phyloP scores from a whole-genome alignment of 2,888 invertebrate genomes.

The Orchestes rusci region DNA sequence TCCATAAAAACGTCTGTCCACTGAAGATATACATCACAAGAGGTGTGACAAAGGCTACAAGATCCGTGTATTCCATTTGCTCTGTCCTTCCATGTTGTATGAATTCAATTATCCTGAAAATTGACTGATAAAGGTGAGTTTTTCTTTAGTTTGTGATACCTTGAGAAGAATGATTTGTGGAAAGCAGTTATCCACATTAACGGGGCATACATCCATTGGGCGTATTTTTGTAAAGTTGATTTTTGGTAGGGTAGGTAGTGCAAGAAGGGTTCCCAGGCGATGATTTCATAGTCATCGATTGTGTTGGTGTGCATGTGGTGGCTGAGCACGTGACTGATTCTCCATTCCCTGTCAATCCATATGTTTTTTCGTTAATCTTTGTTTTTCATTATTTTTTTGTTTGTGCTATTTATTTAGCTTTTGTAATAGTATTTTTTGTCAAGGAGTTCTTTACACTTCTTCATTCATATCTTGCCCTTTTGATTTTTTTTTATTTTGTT shows the following conservation, averaged over 20 bases:
- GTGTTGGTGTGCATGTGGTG: constrained; percentile 79
- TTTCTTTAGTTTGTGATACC: constrained; percentile 36
- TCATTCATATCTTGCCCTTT: too few species aligned
- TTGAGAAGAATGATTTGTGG: constrained; percentile 40
- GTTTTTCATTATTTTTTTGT: too few species aligned
- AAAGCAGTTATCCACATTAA: constrained; percentile 36
- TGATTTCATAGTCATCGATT: constrained; percentile 63
- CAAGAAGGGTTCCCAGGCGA: constrained; percentile 56
- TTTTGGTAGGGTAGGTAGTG: constrained; percentile 57
- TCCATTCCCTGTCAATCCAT: constrained; percentile 65
- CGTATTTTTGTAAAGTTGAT: constrained; percentile 46
- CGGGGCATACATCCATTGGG: constrained; percentile 48
- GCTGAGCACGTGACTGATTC: constrained; percentile 67
- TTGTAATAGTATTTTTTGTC: too few species aligned
- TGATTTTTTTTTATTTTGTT: too few species aligned
- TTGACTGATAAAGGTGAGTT: constrained; percentile 1
- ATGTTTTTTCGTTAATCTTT: too few species aligned
- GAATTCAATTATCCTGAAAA: constrained; percentile 26
- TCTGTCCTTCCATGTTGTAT: constrained; percentile 21
- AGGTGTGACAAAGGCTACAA: constrained; percentile 44
- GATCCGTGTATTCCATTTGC: constrained; percentile 34
- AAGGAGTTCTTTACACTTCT: too few species aligned
- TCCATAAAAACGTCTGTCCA: constrained; percentile 34
- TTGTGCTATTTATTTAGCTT: too few species aligned
- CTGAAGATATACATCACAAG: constrained; percentile 42